A percentile compares a stretch with the other conserved stretches of the same genome.
Conservation (phyloP, 2,888 invertebrate genomes). For the Sarcophaga carnaria region DNA sequence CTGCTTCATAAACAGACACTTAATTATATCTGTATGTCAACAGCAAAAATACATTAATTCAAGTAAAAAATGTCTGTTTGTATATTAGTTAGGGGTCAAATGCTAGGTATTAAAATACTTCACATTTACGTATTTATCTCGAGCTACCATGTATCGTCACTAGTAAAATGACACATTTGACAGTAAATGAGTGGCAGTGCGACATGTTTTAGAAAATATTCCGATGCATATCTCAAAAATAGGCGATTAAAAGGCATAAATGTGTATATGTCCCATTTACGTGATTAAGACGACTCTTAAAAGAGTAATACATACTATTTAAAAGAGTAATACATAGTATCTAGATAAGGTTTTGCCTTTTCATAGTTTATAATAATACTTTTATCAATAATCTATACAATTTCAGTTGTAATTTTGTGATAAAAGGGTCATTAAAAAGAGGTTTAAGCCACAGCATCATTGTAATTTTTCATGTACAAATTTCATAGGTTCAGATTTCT, state of each 20-base stretch:
- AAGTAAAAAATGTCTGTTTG: conserved; percentile 26
- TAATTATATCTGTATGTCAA: conserved; percentile 50
- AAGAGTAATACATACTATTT: neutral
- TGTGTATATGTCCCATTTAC: neutral
- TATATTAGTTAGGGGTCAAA: neutral
- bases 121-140: neutral
- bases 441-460: neutral
- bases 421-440: neutral
- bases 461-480: neutral
- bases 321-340: neutral
- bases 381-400: neutral
- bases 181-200: conserved; percentile 51
- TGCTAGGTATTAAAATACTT: neutral
- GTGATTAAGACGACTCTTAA: neutral
- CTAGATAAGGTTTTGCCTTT: neutral
- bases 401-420: neutral
- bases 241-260: conserved; percentile 53
- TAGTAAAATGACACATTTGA: conserved; percentile 37
- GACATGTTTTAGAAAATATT: conserved; percentile 52
- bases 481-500: neutral
- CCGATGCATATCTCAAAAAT: conserved; percentile 49
- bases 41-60: conserved; percentile 39
- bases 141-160: neutral
- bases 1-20: conserved; percentile 22
- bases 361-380: neutral